Conservation (phyloP, 2,797 vertebrate genomes). For the Chelidonichthys spinosus region DNA sequence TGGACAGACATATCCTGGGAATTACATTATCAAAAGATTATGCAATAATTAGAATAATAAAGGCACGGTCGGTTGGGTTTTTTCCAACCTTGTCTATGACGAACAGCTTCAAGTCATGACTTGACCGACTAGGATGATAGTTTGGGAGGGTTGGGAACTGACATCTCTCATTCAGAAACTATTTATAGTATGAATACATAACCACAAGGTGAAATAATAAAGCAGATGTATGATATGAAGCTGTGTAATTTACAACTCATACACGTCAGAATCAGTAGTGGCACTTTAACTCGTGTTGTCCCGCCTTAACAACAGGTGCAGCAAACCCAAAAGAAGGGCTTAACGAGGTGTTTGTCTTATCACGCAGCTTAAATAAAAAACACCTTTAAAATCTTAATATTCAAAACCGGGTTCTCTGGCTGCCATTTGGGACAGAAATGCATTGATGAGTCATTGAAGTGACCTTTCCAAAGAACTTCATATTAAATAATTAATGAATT, state of each 20-base stretch:
- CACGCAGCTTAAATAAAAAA: neutral
- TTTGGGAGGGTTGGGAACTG: neutral
- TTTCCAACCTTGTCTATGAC: neutral
- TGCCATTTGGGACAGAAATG: neutral
- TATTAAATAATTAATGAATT: neutral
- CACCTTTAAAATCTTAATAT: neutral
- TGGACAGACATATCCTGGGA: neutral
- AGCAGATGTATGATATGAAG: neutral
- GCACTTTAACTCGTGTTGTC: too few relatives aligned
- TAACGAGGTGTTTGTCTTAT: neutral
- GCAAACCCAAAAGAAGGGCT: neutral
- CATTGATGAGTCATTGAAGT: neutral
- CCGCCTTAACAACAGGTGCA: neutral
- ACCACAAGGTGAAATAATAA: neutral
- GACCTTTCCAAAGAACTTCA: neutral
- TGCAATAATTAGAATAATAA: neutral
- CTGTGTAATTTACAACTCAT: neutral
- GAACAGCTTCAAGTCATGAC: neutral
- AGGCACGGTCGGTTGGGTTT: neutral
- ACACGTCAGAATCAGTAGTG: too few relatives aligned
- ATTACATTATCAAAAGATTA: neutral
- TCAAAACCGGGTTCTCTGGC: neutral
- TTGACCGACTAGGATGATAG: too few relatives aligned
- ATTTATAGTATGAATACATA: neutral
- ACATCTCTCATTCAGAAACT: neutral